Base-by-base conservation (phyloP, 2,888 invertebrate genomes). In the Chelonus formosanus region DNA sequence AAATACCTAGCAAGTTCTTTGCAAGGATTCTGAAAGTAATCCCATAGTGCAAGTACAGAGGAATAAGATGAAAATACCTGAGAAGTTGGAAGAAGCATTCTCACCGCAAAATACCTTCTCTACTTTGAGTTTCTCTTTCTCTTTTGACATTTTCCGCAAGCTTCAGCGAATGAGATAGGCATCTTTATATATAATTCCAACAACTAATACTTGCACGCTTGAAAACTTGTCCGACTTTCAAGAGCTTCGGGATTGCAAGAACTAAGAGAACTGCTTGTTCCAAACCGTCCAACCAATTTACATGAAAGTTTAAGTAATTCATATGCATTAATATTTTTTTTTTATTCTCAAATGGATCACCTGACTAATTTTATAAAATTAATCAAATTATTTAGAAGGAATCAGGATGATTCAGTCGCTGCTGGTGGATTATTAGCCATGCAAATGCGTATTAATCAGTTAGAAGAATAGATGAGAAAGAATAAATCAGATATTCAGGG, bases 21-120 rank as follows among this genome's bases (percentile, higher is more conserved):
- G 20, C 76, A 71, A 76, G 78, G 78, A 79, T 78, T 78, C 76
- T 75, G 70, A 71, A 74, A 82, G 80, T 83, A 83, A 83, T 83
- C 82, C 81, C 78, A 74, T 73, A 71, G 64, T 48, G 67, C 64
- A 73, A 77, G 78, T 75, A 78, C 77, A 43, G 74, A 74, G 73
- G 78, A 82, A 83, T 82, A 81, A 81, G 82, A 83, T 82, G 83
- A 83, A 83, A 83, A 83, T 83, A 83, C 82, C 82, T 81, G 78
- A 63, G 73, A 81, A 83, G 82, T 83, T 82, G 79, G 81, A 78
- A 76, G 81, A 81, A 82, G 82, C 82, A 83, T 83, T 78, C 72
- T 59, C 55, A 55, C 50, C 44, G 20, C 54, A 65, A 59, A 62
- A 64, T 52, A 54, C 67, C 64, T 67, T 73, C 75, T 65, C 69